Evolutionary conservation across 1,140 invertebrate genomes (phyloP).

Genomic region (Oncopeltus fasciatus): DNA sequence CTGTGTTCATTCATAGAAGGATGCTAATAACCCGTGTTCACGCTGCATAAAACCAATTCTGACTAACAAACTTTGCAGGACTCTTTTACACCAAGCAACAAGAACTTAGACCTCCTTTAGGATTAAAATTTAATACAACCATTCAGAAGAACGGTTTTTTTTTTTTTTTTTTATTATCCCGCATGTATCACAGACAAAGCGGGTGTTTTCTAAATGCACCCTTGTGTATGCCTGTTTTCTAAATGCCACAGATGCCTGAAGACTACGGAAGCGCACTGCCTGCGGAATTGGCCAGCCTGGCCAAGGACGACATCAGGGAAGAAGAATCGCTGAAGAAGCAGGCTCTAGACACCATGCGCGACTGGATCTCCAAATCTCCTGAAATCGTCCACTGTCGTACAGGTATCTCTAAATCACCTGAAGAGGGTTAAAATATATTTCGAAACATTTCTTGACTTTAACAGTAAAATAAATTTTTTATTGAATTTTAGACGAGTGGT

Average conservation of each 20-base stretch:
- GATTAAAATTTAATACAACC: neutral
- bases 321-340: conserved; percentile 47
- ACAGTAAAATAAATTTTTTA: too few relatives aligned
- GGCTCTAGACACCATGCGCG: conserved; percentile 47
- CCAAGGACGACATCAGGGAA: conserved; percentile 52
- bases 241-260: neutral
- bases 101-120: neutral
- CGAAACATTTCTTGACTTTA: too few relatives aligned
- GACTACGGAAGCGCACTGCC: conserved; percentile 8
- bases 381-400: conserved; percentile 51
- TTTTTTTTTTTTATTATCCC: neutral
- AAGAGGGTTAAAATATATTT: too few relatives aligned
- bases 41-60: neutral
- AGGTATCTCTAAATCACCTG: conserved; percentile 38
- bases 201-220: too few relatives aligned
- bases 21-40: too few relatives aligned
- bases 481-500: too few relatives aligned
- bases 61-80: too few relatives aligned
- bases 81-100: too few relatives aligned
- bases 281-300: conserved; percentile 42
- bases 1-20: too few relatives aligned
- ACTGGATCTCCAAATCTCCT: conserved; percentile 56
- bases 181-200: neutral
- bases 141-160: neutral
- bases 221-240: too few relatives aligned